Conservation (phyloP, 2,888 invertebrate species). For the Rotaria macrura region DNA sequence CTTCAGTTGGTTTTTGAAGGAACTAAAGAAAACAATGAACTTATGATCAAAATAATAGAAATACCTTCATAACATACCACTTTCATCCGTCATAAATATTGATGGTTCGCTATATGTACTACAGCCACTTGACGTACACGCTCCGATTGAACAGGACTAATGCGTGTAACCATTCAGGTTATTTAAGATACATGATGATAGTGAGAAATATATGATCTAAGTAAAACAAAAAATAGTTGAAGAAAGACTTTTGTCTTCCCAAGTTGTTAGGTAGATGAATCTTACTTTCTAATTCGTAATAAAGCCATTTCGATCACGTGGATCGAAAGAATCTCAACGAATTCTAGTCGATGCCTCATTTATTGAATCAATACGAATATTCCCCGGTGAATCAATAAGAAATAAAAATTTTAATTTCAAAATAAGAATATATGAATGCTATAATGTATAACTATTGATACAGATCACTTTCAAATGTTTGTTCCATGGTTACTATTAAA, state of each 20-base stretch:
- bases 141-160: constrained; percentile 25
- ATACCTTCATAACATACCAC: neutral
- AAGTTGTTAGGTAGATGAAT: neutral
- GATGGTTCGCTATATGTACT: constrained; percentile 12
- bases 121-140: constrained; percentile 30
- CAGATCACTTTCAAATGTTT: constrained; percentile 5
- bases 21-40: constrained; percentile 54
- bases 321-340: neutral
- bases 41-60: neutral
- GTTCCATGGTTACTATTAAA: neutral
- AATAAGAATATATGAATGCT: too few relatives aligned
- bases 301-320: neutral
- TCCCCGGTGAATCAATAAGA: neutral
- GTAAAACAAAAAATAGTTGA: neutral
- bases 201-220: neutral
- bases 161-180: constrained; percentile 19
- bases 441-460: neutral
- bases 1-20: constrained; percentile 88
- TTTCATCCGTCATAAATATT: constrained; percentile 19
- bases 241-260: too few relatives aligned
- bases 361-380: neutral
- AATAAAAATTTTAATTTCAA: neutral
- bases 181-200: neutral
- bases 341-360: neutral
- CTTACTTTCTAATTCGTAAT: neutral